These are phyloP conservation scores for Lycia hirtaria DNA, from an alignment of 2,888 invertebrate genomes.

Conservation along the genomic window DNA sequence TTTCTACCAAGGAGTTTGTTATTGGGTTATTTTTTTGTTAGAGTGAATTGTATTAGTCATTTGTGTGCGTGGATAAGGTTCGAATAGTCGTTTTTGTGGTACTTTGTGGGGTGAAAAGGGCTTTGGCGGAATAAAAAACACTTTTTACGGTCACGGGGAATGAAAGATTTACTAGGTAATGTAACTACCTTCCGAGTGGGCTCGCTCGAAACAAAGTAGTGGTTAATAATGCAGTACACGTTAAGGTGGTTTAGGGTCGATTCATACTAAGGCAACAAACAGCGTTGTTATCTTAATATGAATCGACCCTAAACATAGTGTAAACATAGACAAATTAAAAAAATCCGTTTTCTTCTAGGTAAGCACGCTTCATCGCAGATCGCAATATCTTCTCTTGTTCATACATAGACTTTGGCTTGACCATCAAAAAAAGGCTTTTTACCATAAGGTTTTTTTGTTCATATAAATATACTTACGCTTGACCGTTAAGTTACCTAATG, in stretches of 20 bases:
- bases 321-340: no score
- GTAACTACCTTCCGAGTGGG: conserved; percentile 43
- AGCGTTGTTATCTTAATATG: no score
- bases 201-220: conserved; percentile 1
- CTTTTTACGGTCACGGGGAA: conserved; percentile 48
- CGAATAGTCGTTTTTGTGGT: conserved; percentile 68
- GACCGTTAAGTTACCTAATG: no score
- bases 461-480: no score
- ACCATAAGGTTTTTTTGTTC: no score
- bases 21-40: conserved; percentile 71
- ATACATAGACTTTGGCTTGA: no score
- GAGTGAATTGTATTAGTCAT: conserved; percentile 71
- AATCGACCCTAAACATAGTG: no score
- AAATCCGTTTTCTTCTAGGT: no score
- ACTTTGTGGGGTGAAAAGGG: conserved; percentile 59
- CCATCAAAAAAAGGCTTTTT: no score
- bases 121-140: conserved; percentile 62
- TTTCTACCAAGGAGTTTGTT: conserved; percentile 66
- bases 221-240: conserved; percentile 2
- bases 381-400: no score
- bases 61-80: conserved; percentile 68
- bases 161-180: conserved; percentile 50
- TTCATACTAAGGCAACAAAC: neutral
- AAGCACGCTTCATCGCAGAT: no score
- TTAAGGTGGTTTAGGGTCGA: neutral